Evolutionary conservation across 2,113 vertebrate species (phyloP), one percentile per base, ranked within the genome.

Genomic region (Tenebrosternarchus preto): DNA sequence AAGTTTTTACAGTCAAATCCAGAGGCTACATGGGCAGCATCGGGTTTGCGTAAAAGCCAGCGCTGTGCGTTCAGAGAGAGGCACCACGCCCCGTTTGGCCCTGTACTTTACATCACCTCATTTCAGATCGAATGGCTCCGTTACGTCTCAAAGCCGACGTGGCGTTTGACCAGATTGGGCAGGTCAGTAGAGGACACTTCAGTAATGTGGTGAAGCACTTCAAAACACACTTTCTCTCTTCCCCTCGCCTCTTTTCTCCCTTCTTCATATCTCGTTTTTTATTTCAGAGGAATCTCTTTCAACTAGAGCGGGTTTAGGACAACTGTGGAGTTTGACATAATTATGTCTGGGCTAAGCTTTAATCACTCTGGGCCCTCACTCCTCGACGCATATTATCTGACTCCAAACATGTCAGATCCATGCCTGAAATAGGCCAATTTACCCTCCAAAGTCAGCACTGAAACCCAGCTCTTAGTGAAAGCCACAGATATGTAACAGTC

Each of bases 291-390:
- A 92, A 91, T 92, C 88, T 89, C 92, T 92, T 93, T 94, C 90
- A 92, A 92, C 91, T 92, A 91, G 83, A 91, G 73, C 78, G 80
- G 88, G 88, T 89, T 87, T 82, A 88, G 88, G 90, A 92, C 91
- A 88, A 90, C 89, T 85, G 86, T 78, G 83, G 85, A 90, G 91
- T 82, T 88, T 89, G 89, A 92, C 90, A 89, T 92, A 92, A 93
- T 93, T 92, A 92, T 87, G 88, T 87, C 77, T 87, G 86, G 87
- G 88, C 91, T 84, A 89, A n/a, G 88, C 91, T 93, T 92, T 93
- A 94, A 93, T 94, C 91, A 91, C 90, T 84, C 82, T 88, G 86
- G 89, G 88, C 86, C 90, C 83, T 81, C 88, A 90, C 91, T 93
- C 87, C 87, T 90, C 89, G 82, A 88, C 60, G 84, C 89, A 91